Percentiles rank a stretch among this genome's conserved stretches.
Evolutionary conservation across 2,888 invertebrate species (phyloP).

Genomic region (Timema podura): DNA sequence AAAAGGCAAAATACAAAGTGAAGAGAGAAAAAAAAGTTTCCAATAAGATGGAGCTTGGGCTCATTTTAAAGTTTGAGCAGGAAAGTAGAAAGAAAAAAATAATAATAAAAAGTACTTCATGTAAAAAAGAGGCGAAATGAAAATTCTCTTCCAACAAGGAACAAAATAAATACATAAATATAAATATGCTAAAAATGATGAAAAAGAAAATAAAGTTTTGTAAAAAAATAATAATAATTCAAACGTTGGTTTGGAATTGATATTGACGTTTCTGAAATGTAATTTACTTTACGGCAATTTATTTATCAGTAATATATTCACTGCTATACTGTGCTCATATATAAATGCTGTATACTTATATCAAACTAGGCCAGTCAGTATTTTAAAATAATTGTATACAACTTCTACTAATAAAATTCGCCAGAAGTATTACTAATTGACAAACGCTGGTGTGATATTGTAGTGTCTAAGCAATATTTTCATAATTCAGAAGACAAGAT

Average conservation of each 20-base stretch:
- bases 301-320: no score
- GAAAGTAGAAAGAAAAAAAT: constrained; percentile 19
- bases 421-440: no score
- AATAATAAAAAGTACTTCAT: constrained; percentile 16
- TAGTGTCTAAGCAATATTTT: no score
- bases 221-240: neutral
- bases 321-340: no score
- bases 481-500: no score
- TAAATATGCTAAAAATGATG: constrained; percentile 13
- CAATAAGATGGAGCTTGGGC: constrained; percentile 25
- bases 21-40: constrained; percentile 19
- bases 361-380: no score
- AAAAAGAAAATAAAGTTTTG: neutral
- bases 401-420: no score
- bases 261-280: neutral
- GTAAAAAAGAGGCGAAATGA: constrained; percentile 12
- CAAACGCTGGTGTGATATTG: no score
- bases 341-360: no score
- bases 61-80: constrained; percentile 27
- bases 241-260: neutral
- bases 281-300: no score
- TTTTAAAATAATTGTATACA: no score
- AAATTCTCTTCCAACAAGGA: neutral
- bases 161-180: constrained; percentile 14
- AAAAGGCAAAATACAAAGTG: constrained; percentile 10